A percentile compares a stretch with the other conserved stretches of the same genome.
phyloP scores from a whole-genome alignment of 2,113 vertebrate species.

The Corythornis madagascariensis region DNA sequence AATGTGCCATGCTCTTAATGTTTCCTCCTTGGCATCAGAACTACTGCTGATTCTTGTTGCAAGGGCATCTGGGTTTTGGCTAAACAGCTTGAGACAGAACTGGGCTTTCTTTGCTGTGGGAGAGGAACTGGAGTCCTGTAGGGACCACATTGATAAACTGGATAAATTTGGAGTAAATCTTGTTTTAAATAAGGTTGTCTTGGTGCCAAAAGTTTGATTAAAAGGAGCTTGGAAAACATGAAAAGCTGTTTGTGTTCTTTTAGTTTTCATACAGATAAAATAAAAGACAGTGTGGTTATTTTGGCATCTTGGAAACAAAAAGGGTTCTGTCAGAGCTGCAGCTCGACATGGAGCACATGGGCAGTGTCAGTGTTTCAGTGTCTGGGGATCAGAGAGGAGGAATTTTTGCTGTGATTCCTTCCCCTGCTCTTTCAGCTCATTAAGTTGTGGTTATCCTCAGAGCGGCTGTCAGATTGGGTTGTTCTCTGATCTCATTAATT shows the following conservation, averaged over 20 bases:
- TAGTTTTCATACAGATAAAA: not conserved
- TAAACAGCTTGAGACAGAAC: not conserved
- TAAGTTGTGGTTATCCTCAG: not conserved
- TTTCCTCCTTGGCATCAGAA: not conserved
- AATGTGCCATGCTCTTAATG: not conserved
- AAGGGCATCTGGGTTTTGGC: not conserved
- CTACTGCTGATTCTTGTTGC: not conserved
- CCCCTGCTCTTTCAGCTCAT: not conserved
- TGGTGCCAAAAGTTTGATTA: not conserved
- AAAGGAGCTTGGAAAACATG: not conserved
- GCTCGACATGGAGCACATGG: accelerated
- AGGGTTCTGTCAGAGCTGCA: not conserved
- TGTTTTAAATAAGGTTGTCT: not conserved
- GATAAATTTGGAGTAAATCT: not conserved
- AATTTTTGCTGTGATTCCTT: not conserved
- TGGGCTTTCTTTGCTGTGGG: not conserved
- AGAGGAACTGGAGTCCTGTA: not conserved
- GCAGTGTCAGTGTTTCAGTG: not conserved
- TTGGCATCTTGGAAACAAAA: not conserved
- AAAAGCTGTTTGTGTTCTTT: not conserved
- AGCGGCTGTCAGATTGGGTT: not conserved
- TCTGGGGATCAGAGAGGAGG: not conserved
- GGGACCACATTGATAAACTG: not conserved
- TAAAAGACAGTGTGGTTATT: not conserved
- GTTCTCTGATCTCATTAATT: not conserved